Percentiles rank a stretch among this genome's conserved stretches.
Evolutionary conservation across 2,888 invertebrate genomes (phyloP).

Genomic region (Hanleya hanleyi): DNA sequence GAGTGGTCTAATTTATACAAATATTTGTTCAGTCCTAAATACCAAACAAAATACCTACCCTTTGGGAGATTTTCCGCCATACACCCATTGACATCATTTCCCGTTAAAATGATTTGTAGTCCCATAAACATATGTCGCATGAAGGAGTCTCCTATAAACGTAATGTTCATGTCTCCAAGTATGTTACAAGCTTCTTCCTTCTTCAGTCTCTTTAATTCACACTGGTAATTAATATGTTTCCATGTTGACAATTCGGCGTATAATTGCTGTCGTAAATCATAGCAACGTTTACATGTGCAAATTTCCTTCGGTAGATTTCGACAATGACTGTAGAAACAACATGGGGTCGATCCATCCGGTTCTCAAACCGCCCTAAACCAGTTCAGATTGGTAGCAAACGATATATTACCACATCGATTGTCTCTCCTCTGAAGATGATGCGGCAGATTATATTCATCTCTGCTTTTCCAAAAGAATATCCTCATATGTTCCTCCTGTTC

Average conservation of each 20-base stretch:
- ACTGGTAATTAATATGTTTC: slow-evolving; percentile 15
- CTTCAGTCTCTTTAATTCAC: slow-evolving; percentile 18
- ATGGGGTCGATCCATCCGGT: slow-evolving; percentile 28
- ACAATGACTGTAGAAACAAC: slow-evolving; percentile 36
- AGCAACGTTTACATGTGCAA: slow-evolving; percentile 30
- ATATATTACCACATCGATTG: not conserved
- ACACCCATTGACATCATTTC: not conserved
- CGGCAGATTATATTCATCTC: not conserved
- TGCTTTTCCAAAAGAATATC: not conserved
- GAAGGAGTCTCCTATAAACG: slow-evolving; percentile 36
- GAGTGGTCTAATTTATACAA: no score
- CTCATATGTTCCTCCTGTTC: not conserved
- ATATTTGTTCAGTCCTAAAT: no score
- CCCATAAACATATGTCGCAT: slow-evolving; percentile 30
- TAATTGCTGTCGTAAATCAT: slow-evolving; percentile 30
- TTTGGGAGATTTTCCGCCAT: not conserved
- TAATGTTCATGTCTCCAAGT: slow-evolving; percentile 21
- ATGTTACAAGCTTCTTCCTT: slow-evolving; percentile 20
- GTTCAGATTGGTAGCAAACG: not conserved
- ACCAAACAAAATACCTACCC: no score
- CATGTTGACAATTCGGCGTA: slow-evolving; percentile 37
- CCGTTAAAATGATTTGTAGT: not conserved
- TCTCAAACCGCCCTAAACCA: slow-evolving; percentile 36
- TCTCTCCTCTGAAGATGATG: not conserved
- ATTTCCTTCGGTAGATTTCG: slow-evolving; percentile 6